Conservation (phyloP, 2,113 vertebrate genomes). For the Myotis brandtii region DNA sequence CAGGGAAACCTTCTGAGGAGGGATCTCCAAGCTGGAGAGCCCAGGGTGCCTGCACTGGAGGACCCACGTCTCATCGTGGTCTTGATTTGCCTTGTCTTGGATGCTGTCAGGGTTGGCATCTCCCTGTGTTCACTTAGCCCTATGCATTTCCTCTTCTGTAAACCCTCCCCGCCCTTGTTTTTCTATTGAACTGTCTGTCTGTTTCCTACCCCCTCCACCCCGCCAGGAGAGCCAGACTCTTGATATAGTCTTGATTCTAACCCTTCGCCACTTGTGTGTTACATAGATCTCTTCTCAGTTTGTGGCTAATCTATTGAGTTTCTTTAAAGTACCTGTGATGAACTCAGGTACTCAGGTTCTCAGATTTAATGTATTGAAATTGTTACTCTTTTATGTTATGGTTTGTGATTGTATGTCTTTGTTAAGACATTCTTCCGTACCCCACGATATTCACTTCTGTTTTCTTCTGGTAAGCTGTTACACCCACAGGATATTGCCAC, state of each 20-base stretch:
- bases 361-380: background rate
- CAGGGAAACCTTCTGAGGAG: background rate
- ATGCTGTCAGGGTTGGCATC: background rate
- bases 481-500: background rate
- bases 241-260: background rate
- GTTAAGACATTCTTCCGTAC: constrained; percentile 5
- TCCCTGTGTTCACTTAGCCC: background rate
- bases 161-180: background rate
- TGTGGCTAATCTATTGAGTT: constrained; percentile 16
- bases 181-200: background rate
- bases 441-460: background rate
- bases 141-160: background rate
- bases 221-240: background rate
- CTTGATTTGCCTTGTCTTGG: background rate
- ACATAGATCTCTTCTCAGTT: background rate
- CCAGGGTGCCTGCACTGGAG: background rate
- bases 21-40: background rate
- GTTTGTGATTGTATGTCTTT: background rate
- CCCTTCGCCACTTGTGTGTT: background rate
- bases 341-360: background rate
- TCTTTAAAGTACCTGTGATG: background rate
- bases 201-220: background rate
- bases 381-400: background rate
- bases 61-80: background rate
- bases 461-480: background rate